These are phyloP conservation scores for Erebia ligea DNA, from an alignment of 2,888 invertebrate species.

Conservation along the genomic window DNA sequence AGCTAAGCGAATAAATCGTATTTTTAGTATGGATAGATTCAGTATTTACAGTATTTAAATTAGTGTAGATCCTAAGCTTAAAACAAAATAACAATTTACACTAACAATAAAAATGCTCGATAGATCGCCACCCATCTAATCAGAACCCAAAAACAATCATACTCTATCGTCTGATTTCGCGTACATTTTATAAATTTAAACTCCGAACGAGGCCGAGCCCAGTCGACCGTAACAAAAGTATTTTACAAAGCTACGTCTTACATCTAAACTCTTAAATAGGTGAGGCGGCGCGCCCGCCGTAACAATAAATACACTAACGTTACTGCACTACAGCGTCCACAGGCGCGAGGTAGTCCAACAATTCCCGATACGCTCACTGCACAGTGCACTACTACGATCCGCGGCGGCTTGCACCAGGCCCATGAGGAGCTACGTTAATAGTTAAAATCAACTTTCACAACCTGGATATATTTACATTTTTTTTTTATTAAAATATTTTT, in stretches of 20 bases:
- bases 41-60: constrained; percentile 80
- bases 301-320: constrained; percentile 62
- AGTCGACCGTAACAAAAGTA: constrained; percentile 82
- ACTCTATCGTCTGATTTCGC: constrained; percentile 76
- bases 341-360: constrained; percentile 72
- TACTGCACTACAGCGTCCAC: constrained; percentile 65
- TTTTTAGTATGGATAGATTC: constrained; percentile 74
- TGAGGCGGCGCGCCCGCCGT: constrained; percentile 57
- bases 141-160: constrained; percentile 77
- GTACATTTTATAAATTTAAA: constrained; percentile 75
- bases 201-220: constrained; percentile 80
- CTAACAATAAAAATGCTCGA: constrained; percentile 82
- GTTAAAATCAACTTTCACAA: constrained; percentile 77
- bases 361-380: constrained; percentile 60
- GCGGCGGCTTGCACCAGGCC: constrained; percentile 59
- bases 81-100: constrained; percentile 84
- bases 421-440: constrained; percentile 65
- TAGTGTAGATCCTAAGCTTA: constrained; percentile 80
- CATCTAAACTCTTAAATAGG: constrained; percentile 69
- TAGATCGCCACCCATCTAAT: constrained; percentile 76
- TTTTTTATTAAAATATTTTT: constrained; percentile 59
- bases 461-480: constrained; percentile 78
- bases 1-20: constrained; percentile 73
- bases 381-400: constrained; percentile 47
- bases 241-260: constrained; percentile 77